A percentile compares a stretch with the other conserved stretches of the same genome.
These are phyloP conservation scores for Oxytorus armatus DNA, from an alignment of 2,888 invertebrate species.

Conservation along the genomic window DNA sequence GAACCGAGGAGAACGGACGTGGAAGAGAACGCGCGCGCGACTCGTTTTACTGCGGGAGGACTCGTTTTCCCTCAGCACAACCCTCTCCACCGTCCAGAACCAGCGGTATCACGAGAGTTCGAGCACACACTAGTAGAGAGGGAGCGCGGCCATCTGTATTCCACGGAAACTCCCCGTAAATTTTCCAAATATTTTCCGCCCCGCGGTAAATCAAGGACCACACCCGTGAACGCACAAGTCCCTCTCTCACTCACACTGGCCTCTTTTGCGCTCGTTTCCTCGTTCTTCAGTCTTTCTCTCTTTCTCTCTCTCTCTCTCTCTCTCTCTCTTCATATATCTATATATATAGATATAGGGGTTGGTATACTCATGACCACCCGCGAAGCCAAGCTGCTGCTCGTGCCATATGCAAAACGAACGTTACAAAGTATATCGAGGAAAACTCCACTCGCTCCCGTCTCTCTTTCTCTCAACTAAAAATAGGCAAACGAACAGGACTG, in stretches of 20 bases:
- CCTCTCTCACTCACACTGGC: slow-evolving; percentile 33
- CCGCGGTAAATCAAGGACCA: slow-evolving; percentile 76
- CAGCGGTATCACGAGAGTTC: slow-evolving; percentile 36
- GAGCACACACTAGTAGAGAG: slow-evolving; percentile 30
- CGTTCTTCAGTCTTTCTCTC: slow-evolving; percentile 12
- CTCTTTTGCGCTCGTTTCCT: too few relatives aligned
- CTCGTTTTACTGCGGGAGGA: slow-evolving; percentile 49
- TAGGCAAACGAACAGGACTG: slow-evolving; percentile 10
- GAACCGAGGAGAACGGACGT: slow-evolving; percentile 63
- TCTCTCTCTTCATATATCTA: slow-evolving; percentile 38
- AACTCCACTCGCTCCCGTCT: slow-evolving; percentile 43
- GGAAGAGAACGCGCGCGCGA: slow-evolving; percentile 50
- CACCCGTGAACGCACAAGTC: slow-evolving; percentile 68
- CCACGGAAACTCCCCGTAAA: slow-evolving; percentile 76
- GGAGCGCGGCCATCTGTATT: slow-evolving; percentile 69
- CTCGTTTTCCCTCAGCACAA: slow-evolving; percentile 5
- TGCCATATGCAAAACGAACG: slow-evolving; percentile 67
- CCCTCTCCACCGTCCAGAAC: background rate
- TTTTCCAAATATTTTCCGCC: slow-evolving; percentile 81
- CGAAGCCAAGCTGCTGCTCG: slow-evolving; percentile 50
- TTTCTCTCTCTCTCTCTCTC: slow-evolving; percentile 45
- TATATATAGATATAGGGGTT: slow-evolving; percentile 12
- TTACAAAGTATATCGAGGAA: slow-evolving; percentile 53
- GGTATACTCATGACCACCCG: slow-evolving; percentile 45
- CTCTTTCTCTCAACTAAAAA: slow-evolving; percentile 31